Conservation (phyloP, 2,888 invertebrate genomes). For the Dioctria linearis region DNA sequence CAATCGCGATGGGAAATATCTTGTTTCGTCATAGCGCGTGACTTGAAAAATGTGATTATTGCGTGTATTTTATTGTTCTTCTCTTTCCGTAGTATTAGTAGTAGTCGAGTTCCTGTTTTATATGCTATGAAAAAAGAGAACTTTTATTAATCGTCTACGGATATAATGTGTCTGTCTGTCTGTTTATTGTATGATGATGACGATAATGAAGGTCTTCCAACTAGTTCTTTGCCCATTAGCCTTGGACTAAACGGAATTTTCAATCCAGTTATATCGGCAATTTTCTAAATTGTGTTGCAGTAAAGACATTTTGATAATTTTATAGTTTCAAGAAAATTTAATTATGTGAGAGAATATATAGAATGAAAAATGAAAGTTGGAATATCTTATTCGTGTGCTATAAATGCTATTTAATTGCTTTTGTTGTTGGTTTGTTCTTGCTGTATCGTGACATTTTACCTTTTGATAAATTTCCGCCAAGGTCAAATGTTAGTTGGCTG, state of each 20-base stretch:
- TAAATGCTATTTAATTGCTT: too few species aligned
- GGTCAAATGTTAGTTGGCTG: not conserved
- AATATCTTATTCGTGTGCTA: too few species aligned
- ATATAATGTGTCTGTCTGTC: too few species aligned
- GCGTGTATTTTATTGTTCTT: not conserved
- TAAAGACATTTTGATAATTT: too few species aligned
- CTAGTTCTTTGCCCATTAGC: not conserved
- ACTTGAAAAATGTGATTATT: not conserved
- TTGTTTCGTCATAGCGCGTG: slow-evolving; percentile 49
- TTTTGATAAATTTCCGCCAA: slow-evolving; percentile 7
- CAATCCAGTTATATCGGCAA: not conserved
- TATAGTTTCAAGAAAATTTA: too few species aligned
- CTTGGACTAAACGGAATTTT: not conserved
- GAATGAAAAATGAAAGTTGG: too few species aligned
- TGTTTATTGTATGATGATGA: not conserved
- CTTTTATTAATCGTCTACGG: too few species aligned
- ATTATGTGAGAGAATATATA: too few species aligned
- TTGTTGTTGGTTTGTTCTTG: too few species aligned
- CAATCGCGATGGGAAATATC: slow-evolving; percentile 38
- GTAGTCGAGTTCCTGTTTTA: too few species aligned
- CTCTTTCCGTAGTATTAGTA: not conserved
- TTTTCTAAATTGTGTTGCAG: too few species aligned
- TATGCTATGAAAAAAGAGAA: too few species aligned
- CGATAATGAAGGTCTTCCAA: not conserved
- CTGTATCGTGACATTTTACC: not conserved